Conservation (phyloP, 2,797 vertebrate species). For the Karalla daura region DNA sequence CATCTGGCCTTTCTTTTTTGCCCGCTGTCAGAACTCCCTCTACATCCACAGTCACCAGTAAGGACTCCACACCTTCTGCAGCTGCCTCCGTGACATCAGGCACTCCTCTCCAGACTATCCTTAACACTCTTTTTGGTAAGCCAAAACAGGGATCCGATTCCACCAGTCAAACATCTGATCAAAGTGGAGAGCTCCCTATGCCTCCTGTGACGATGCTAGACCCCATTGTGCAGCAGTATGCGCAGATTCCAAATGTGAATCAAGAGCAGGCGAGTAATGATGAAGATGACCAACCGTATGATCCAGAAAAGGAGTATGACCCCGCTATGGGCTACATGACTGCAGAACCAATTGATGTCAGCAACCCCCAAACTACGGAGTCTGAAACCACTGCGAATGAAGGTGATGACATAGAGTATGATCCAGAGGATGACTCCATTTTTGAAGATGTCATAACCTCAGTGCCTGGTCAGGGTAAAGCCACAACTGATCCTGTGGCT, state of each 20-base stretch:
- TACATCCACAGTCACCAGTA: constrained; percentile 58
- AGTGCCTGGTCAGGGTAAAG: constrained; percentile 81
- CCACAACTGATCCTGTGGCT: constrained; percentile 55
- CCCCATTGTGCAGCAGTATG: constrained; percentile 94
- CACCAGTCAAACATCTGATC: constrained; percentile 84
- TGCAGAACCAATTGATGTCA: constrained; percentile 73
- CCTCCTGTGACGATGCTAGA: constrained; percentile 85
- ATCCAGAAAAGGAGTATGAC: constrained; percentile 97
- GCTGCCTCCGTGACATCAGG: constrained; percentile 59
- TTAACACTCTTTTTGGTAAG: constrained; percentile 94
- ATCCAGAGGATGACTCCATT: constrained; percentile 97
- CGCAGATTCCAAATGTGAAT: constrained; percentile 88
- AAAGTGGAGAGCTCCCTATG: constrained; percentile 75
- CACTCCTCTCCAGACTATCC: constrained; percentile 93
- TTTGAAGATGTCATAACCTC: constrained; percentile 92
- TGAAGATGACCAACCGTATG: constrained; percentile 96
- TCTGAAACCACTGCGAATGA: constrained; percentile 58
- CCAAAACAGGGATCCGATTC: constrained; percentile 90
- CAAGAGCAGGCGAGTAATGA: constrained; percentile 85
- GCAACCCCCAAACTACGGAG: constrained; percentile 70
- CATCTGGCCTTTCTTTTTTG: constrained; percentile 84
- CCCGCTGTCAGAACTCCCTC: constrained; percentile 84
- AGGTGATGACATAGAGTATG: constrained; percentile 94
- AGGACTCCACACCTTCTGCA: constrained; percentile 68
- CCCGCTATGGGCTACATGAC: constrained; percentile 85